Evolutionary conservation across 2,797 vertebrate species (phyloP), one percentile per base, ranked within the genome.

Genomic region (Cygnus olor): DNA sequence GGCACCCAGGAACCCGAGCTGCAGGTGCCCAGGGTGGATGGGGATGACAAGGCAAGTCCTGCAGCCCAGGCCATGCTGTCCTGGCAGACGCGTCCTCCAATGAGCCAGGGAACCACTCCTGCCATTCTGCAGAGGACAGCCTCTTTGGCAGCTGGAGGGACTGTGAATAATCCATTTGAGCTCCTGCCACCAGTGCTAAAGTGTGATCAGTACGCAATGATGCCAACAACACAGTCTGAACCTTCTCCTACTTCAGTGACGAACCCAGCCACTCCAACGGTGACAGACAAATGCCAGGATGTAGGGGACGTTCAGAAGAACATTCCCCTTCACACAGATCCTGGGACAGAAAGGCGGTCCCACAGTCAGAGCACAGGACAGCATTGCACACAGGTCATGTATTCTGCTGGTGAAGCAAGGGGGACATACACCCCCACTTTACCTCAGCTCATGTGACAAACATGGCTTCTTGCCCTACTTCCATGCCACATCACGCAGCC

Each of bases 161-260:
- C 81, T 90, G 78, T 95, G 93, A 96, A 95, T 95, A 96, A 96
- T 94, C 42, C 80, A 92, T 92, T 93, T 97, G 93, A 94, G 91
- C 60, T 93, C 36, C 71, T 86, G 91, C 93, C 89, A 94, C 66
- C 71, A 86, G 40, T 74, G 57, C 68, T 78, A 24, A 86, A 89
- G 56, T 78, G 71, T 85, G 85, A 91, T 93, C 93, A 82, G 83
- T 68, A 72, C 4, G 16, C 27, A 70, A 16, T 80, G 88, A 96
- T 1, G 16, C 71, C 85, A 91, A 0, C 57, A 71, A 64, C 64
- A 58, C 15, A 80, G 51, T 30, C 77, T 81, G 89, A 94, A 79
- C 68, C 80, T 49, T 80, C 83, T 80, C 45, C 71, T 9, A 40
- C 94, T 49, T 49, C 49, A 2, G 24, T 25, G 49, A 49, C 49